Conservation (phyloP, 2,797 vertebrate genomes). For the Halcyon chelicuti region DNA sequence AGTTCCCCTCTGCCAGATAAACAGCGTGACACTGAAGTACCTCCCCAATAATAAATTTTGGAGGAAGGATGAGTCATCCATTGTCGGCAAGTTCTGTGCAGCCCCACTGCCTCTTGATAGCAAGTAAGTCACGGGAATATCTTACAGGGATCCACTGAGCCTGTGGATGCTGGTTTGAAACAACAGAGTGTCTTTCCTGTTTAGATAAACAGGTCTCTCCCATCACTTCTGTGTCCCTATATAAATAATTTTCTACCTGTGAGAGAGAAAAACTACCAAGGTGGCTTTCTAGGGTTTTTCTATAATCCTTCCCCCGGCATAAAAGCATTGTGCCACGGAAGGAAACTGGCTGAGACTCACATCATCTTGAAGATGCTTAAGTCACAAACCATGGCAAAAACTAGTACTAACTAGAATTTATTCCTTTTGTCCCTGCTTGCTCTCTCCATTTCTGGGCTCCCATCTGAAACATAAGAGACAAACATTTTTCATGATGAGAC, state of each 20-base stretch:
- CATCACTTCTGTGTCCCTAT: background rate
- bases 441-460: background rate
- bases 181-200: background rate
- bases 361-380: background rate
- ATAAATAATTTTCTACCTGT: background rate
- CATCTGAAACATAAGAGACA: background rate
- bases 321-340: background rate
- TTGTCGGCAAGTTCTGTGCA: conserved; percentile 73
- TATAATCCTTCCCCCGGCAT: background rate
- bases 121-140: conserved; percentile 66
- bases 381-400: background rate
- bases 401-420: background rate
- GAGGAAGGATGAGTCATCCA: conserved; percentile 43
- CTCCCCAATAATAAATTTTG: conserved; percentile 50
- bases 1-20: conserved; percentile 66
- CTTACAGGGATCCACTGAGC: background rate
- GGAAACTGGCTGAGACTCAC: background rate
- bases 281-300: background rate
- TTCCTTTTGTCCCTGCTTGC: background rate
- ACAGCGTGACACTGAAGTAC: conserved; percentile 59
- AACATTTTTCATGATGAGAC: background rate
- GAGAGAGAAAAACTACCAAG: background rate
- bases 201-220: background rate
- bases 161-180: background rate
- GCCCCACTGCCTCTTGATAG: conserved; percentile 65